phyloP scores from a whole-genome alignment of 2,888 invertebrate genomes.

The Phaonia tiefii region DNA sequence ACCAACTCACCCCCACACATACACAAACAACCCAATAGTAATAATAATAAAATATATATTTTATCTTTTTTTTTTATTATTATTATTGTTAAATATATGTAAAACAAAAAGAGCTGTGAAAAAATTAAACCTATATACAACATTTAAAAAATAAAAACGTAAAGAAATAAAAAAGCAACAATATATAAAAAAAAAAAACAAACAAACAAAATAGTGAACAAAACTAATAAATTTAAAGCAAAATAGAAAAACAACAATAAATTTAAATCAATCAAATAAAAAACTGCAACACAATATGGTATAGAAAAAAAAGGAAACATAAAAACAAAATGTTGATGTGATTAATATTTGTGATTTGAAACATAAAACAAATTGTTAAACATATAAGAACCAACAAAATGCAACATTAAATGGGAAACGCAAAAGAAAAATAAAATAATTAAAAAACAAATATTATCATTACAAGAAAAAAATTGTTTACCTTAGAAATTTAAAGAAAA shows the following conservation, averaged over 20 bases:
- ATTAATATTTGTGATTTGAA: conserved; percentile 79
- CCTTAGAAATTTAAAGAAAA: too few relatives aligned
- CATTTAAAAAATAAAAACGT: too few relatives aligned
- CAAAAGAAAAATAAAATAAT: not conserved
- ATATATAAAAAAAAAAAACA: conserved; percentile 65
- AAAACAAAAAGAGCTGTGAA: conserved; percentile 81
- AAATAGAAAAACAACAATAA: too few relatives aligned
- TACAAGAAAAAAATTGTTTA: not conserved
- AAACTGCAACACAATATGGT: too few relatives aligned
- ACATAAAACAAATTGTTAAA: conserved; percentile 51
- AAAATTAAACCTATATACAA: conserved; percentile 76
- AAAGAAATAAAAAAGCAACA: too few relatives aligned
- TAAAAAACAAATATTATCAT: not conserved
- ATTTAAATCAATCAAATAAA: too few relatives aligned
- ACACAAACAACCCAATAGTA: conserved; percentile 28
- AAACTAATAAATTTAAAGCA: not conserved
- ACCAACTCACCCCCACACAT: not conserved
- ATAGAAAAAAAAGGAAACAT: conserved; percentile 48
- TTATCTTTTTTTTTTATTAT: conserved; percentile 8
- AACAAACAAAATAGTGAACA: conserved; percentile 66
- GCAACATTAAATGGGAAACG: conserved; percentile 10
- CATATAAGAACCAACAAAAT: conserved; percentile 4
- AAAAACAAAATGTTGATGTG: conserved; percentile 80
- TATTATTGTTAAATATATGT: conserved; percentile 58
- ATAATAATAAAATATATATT: conserved; percentile 8